Conservation (phyloP, 1,140 invertebrate species). For the Drosophila santomea region DNA sequence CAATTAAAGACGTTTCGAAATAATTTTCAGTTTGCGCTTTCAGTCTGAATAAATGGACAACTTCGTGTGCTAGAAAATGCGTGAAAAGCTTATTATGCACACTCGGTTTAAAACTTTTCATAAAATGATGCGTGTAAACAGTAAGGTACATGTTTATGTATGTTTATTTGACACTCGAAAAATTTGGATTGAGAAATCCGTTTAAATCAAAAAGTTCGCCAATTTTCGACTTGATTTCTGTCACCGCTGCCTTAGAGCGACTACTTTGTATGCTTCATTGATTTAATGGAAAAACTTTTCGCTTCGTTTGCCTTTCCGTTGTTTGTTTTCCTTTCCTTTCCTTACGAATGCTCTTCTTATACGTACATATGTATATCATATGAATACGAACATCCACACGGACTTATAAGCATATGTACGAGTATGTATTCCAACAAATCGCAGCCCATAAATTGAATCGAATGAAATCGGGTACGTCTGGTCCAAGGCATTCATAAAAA, state of each 20-base stretch:
- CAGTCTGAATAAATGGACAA: too few species aligned
- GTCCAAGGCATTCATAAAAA: constrained; percentile 43
- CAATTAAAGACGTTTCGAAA: too few species aligned
- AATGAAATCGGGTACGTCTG: constrained; percentile 26
- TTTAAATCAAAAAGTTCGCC: constrained; percentile 51
- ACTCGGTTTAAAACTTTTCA: too few species aligned
- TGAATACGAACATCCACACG: neutral
- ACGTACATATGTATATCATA: neutral
- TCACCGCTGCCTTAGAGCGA: constrained; percentile 59
- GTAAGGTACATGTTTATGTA: neutral
- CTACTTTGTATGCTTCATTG: constrained; percentile 79
- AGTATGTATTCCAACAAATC: constrained; percentile 43
- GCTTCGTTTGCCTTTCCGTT: constrained; percentile 39
- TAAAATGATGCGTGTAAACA: neutral
- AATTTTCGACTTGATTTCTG: constrained; percentile 58
- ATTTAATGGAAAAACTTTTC: constrained; percentile 82
- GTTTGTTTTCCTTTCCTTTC: constrained; percentile 32
- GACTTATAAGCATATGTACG: neutral
- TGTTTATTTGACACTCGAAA: neutral
- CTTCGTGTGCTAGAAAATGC: too few species aligned
- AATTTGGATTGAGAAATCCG: constrained; percentile 13
- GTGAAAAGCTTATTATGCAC: too few species aligned
- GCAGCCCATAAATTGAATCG: constrained; percentile 68
- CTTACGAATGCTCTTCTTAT: constrained; percentile 12
- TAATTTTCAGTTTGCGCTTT: too few species aligned